Evolutionary conservation across 2,888 invertebrate genomes (phyloP).

Genomic region (Polydrusus pterygomalis): DNA sequence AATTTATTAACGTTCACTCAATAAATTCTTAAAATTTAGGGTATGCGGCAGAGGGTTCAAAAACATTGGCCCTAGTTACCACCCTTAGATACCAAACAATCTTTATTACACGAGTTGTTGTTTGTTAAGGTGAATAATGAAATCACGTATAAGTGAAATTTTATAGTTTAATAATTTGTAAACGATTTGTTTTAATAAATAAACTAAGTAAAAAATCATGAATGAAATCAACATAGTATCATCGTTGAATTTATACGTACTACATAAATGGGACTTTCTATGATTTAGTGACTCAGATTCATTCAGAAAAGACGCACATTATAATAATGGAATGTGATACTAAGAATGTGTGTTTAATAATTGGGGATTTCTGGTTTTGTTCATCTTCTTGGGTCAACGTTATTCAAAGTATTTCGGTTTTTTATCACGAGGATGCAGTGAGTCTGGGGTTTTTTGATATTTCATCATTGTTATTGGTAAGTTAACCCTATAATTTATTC

Average conservation of each 20-base stretch:
- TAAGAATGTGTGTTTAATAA: not conserved
- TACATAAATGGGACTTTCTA: not conserved
- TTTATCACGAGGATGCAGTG: not conserved
- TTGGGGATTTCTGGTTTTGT: conserved; percentile 4
- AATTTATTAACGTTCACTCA: conserved; percentile 4
- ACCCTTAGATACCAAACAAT: conserved; percentile 49
- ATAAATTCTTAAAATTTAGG: conserved; percentile 22
- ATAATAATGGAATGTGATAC: conserved; percentile 3
- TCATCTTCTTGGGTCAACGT: not conserved
- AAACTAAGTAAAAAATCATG: not conserved
- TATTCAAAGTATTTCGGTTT: not conserved
- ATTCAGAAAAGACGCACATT: not conserved
- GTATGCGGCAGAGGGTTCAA: conserved; percentile 24
- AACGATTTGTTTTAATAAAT: too few species aligned
- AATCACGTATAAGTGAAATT: too few species aligned
- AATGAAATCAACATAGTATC: too few species aligned
- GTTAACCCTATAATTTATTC: not conserved
- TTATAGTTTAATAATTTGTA: too few species aligned
- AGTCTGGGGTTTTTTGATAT: not conserved
- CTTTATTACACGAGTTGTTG: not conserved
- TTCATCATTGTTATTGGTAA: not conserved
- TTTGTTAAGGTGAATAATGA: too few species aligned
- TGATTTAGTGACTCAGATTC: not conserved
- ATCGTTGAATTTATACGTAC: not conserved
- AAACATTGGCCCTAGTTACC: conserved; percentile 36